phyloP scores from a whole-genome alignment of 1,140 invertebrate species.

The Listronotus bonariensis region DNA sequence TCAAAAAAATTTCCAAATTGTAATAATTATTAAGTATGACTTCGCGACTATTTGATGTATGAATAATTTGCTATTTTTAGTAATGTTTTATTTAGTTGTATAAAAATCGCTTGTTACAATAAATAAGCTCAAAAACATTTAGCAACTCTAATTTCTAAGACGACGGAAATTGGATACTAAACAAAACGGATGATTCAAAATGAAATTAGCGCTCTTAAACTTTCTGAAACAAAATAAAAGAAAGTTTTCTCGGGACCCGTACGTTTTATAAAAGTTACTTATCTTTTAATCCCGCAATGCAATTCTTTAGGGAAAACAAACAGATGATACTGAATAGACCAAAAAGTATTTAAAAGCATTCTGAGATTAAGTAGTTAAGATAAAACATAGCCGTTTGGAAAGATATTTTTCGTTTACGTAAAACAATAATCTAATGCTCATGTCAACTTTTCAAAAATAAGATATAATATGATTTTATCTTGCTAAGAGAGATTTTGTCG shows the following conservation, averaged over 20 bases:
- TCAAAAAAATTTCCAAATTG: no score
- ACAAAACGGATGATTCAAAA: slow-evolving; percentile 36
- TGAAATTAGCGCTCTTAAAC: slow-evolving; percentile 35
- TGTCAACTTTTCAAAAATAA: neutral
- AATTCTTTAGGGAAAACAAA: slow-evolving; percentile 48
- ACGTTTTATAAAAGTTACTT: slow-evolving; percentile 47
- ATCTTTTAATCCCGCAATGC: slow-evolving; percentile 43
- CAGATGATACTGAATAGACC: slow-evolving; percentile 51
- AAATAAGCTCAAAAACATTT: slow-evolving; percentile 10
- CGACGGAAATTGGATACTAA: slow-evolving; percentile 29
- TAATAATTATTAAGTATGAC: no score
- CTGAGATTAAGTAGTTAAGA: slow-evolving; percentile 54
- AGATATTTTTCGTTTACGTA: slow-evolving; percentile 4
- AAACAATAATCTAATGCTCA: neutral
- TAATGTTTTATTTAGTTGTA: no score
- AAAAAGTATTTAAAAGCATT: slow-evolving; percentile 56
- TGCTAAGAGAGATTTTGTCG: no score
- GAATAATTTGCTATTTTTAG: no score
- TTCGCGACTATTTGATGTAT: no score
- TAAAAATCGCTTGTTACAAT: no score
- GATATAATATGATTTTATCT: no score
- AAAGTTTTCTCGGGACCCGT: slow-evolving; percentile 31
- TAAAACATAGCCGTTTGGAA: slow-evolving; percentile 44
- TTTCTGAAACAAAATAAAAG: slow-evolving; percentile 36
- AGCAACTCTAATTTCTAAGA: slow-evolving; percentile 21